phyloP scores from a whole-genome alignment of 2,888 invertebrate species.

The Julus scandinavius region DNA sequence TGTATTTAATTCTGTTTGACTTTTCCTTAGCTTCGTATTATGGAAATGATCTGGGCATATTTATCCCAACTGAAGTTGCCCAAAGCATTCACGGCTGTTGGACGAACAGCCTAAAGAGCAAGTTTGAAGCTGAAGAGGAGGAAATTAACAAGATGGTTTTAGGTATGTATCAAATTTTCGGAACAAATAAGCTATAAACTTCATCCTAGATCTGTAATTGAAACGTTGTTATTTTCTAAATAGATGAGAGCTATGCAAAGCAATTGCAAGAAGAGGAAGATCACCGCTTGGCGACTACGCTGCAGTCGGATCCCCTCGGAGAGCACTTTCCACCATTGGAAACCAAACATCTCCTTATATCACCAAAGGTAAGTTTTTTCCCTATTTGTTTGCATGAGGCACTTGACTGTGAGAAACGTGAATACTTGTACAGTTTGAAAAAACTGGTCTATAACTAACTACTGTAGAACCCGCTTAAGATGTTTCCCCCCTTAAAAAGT shows the following conservation, averaged over 20 bases:
- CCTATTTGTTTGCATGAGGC: no score
- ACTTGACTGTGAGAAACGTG: neutral
- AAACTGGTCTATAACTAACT: neutral
- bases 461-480: no score
- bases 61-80: slow-evolving; percentile 61
- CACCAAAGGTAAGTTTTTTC: neutral
- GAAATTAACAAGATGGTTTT: slow-evolving; percentile 49
- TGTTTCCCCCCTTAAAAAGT: no score
- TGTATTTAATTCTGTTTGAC: neutral
- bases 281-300: neutral
- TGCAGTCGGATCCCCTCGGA: slow-evolving; percentile 48
- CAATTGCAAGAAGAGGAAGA: slow-evolving; percentile 54
- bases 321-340: slow-evolving; percentile 47
- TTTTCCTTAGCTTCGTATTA: slow-evolving; percentile 44
- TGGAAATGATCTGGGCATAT: slow-evolving; percentile 59
- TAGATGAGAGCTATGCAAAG: slow-evolving; percentile 55
- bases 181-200: neutral
- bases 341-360: neutral
- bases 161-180: neutral
- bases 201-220: neutral
- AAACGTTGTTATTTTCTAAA: no score
- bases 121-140: slow-evolving; percentile 49
- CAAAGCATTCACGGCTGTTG: slow-evolving; percentile 61
- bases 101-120: slow-evolving; percentile 57
- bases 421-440: neutral